Base-by-base conservation (phyloP, 2,797 vertebrate species). In the Oreochromis mossambicus region DNA sequence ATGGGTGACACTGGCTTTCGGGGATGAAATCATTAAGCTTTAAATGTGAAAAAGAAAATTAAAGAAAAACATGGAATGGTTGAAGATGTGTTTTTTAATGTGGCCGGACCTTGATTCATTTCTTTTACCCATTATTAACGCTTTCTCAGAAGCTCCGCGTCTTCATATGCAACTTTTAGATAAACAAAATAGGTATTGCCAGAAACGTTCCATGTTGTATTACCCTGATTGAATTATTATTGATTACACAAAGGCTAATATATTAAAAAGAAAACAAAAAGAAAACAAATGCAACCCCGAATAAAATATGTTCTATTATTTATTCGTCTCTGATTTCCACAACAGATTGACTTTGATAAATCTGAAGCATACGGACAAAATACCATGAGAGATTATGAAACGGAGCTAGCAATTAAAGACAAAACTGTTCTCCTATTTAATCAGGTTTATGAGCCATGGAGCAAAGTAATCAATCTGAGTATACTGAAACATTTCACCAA, bases 381-480 rank as follows among this genome's bases (percentile, higher is more conserved):
- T 79, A 70, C 17, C 41, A n/a, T 4, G 5, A 85, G 61, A 70
- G 58, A 8, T 36, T 66, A 8, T 56, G 41, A 75, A 91, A 41
- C 54, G 34, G 32, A 82, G 78, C 17, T 78, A 41, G 24, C 32
- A 78, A 58, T 81, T 63, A 80, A 75, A 63, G 10, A 78, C 68
- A 80, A 82, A 13, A 86, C 80, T 83, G 68, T 84, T 85, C 26
- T 83, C 68, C 70, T 48, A 68, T 79, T 78, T 85, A 24, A 82
- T 86, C 29, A 29, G 4, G 14, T 89, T 87, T 48, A 80, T 80
- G 83, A 87, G 70, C 26, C n/a, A 1, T 85, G 36, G 48, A 79
- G 12, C 38, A 73, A 81, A 83, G 12, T 50, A 56, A 83, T 87
- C 43, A 83, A 43, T 86, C 73, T 50, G 43, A 80, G 13, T 17